These are phyloP conservation scores for Rhabdornis inornatus DNA, from an alignment of 2,113 vertebrate species.

Conservation along the genomic window DNA sequence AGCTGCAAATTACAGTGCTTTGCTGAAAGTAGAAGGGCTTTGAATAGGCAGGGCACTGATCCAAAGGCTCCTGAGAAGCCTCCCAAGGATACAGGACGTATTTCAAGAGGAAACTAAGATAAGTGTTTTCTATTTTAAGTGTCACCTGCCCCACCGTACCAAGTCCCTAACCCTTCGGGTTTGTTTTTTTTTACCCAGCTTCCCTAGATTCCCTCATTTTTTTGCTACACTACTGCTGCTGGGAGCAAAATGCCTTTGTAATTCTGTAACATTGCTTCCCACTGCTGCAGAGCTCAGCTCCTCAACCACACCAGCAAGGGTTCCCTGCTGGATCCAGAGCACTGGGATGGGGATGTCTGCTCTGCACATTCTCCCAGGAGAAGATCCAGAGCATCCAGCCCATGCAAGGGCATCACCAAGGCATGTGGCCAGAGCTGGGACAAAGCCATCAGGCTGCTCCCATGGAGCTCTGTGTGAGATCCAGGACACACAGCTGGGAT, in stretches of 20 bases:
- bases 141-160: background rate
- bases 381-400: background rate
- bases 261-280: background rate
- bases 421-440: background rate
- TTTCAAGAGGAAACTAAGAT: background rate
- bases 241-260: background rate
- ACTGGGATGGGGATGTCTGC: background rate
- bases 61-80: background rate
- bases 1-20: background rate
- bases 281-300: background rate
- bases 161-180: background rate
- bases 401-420: background rate
- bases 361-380: background rate
- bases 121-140: background rate
- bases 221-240: accelerated
- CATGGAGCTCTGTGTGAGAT: background rate
- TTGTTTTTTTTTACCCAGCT: background rate
- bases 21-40: background rate
- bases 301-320: background rate
- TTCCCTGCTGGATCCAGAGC: background rate
- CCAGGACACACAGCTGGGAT: background rate
- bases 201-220: background rate
- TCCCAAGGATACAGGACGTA: background rate
- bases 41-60: background rate
- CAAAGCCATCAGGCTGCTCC: background rate